Conservation (phyloP, 2,797 vertebrate genomes). For the Chloroceryle inda region DNA sequence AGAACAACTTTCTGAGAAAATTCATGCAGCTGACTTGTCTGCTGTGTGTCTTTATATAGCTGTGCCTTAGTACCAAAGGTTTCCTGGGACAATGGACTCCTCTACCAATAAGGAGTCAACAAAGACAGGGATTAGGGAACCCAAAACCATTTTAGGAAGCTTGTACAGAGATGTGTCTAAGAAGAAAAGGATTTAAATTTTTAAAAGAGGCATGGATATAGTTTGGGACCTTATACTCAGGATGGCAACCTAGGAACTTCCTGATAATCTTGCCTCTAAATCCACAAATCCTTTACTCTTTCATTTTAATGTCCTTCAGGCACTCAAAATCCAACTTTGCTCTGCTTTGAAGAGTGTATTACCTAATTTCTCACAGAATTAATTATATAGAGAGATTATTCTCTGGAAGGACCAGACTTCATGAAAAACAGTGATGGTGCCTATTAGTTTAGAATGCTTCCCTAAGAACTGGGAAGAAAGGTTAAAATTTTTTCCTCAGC, state of each 20-base stretch:
- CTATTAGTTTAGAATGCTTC: not conserved
- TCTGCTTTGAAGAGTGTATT: not conserved
- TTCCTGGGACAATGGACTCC: not conserved
- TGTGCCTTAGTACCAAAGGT: not conserved
- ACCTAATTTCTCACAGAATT: not conserved
- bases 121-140: not conserved
- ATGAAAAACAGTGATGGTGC: not conserved
- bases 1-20: constrained; percentile 1
- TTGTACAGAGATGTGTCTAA: not conserved
- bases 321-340: not conserved
- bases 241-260: not conserved
- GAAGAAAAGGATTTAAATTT: not conserved
- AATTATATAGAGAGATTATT: not conserved
- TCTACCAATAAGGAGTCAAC: not conserved
- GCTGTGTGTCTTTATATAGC: not conserved
- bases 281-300: not conserved
- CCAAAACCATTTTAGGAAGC: not conserved
- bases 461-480: not conserved
- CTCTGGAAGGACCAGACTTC: not conserved
- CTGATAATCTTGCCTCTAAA: not conserved
- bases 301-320: not conserved
- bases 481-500: not conserved
- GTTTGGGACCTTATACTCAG: not conserved
- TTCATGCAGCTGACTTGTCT: not conserved
- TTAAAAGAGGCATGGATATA: not conserved